A percentile compares a stretch with the other conserved stretches of the same genome.
phyloP scores from a whole-genome alignment of 2,888 invertebrate genomes.

The Villa cingulata region DNA sequence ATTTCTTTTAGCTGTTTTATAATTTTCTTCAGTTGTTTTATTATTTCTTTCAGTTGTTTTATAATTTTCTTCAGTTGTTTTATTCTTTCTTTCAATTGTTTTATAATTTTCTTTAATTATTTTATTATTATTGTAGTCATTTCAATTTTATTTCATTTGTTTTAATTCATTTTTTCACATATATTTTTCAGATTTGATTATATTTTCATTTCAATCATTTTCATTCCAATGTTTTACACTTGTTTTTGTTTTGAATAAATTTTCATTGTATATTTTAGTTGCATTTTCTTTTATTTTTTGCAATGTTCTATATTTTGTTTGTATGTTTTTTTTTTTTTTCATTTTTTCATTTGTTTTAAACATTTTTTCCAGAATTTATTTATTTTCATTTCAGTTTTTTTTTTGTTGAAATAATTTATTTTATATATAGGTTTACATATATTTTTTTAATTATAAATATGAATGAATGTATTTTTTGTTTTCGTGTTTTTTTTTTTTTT shows the following conservation, averaged over 20 bases:
- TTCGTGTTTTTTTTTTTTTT: background rate
- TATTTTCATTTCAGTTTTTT: background rate
- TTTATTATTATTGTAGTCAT: no score
- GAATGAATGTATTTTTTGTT: background rate
- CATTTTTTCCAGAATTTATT: background rate
- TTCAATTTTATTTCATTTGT: no score
- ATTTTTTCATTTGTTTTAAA: background rate
- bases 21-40: no score
- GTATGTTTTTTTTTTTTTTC: background rate
- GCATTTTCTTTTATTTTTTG: background rate
- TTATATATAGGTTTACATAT: background rate
- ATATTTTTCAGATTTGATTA: no score
- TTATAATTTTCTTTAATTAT: no score
- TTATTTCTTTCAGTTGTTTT: no score
- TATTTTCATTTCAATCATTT: background rate
- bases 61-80: no score
- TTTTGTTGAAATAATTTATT: background rate
- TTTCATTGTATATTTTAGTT: background rate
- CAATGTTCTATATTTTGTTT: background rate
- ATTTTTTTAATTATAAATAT: background rate
- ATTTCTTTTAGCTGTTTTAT: no score
- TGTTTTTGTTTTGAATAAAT: slow-evolving; percentile 3
- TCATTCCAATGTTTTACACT: slow-evolving; percentile 1
- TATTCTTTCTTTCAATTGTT: no score
- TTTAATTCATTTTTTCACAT: no score